A percentile compares a stretch with the other conserved stretches of the same genome.
These are phyloP conservation scores for Acrocephalus kingi DNA, from an alignment of 2,113 vertebrate species.

Conservation along the genomic window DNA sequence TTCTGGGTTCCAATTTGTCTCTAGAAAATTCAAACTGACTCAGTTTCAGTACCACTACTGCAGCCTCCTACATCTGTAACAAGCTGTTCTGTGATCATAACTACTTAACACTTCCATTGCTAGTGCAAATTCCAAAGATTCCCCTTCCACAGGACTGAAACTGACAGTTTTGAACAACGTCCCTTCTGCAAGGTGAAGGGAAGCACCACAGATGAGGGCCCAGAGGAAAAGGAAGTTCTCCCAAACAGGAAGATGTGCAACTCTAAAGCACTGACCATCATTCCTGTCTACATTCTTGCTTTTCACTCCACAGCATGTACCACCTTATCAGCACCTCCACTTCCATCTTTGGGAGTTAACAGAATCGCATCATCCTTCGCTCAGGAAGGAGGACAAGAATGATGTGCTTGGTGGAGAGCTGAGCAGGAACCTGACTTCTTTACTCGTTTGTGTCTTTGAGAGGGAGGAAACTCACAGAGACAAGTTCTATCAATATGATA, in stretches of 20 bases:
- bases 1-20: neutral
- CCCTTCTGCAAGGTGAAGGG: rapidly evolving
- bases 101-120: neutral
- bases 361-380: neutral
- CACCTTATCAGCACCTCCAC: neutral
- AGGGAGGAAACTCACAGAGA: neutral
- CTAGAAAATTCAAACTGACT: neutral
- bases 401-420: neutral
- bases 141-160: neutral
- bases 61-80: neutral
- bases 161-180: neutral
- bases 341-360: neutral
- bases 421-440: neutral
- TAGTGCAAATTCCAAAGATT: neutral
- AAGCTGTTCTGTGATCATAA: neutral
- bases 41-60: neutral
- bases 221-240: neutral
- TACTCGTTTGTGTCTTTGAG: neutral
- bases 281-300: neutral
- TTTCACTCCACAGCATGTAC: neutral
- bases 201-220: neutral
- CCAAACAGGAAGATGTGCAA: neutral
- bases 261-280: neutral
- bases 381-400: neutral
- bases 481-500: neutral